Base-by-base conservation (phyloP, 2,888 invertebrate species). In the Apamea crenata region DNA sequence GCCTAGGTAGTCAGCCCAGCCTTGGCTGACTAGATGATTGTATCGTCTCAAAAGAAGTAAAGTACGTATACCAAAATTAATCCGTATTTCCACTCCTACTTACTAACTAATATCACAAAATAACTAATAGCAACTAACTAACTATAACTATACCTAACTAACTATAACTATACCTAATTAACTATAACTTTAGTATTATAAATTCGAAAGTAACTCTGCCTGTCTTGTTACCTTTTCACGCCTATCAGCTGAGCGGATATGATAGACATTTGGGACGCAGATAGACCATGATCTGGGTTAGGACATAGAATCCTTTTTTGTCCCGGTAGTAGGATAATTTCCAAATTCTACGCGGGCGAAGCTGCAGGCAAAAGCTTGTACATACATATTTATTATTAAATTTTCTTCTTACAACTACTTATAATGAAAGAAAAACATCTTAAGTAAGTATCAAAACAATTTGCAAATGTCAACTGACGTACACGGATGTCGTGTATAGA, bases 391-490 rank as follows among this genome's bases (percentile, higher is more conserved):
- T 61, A 6, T 36, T 61, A 76, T 47, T 21, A 25, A 32, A 47
- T 61, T 50, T 21, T 47, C 74, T 18, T 40, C 40, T 32, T 14
- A 82, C 21, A 44, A 7, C 14, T 44, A 32, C 61, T 36, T 59
- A 59, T 75, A 61, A 44, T 53, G 12, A 79, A 71, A 79, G 32
- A 56, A 36, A 80, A 68, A 50, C 47, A 40, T n/a, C 25, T 5
- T 16, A 65, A 65, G 36, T 69, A 21, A 44, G 40, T n/a, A 29
- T 21, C 10, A 12, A 44, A 85, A 59, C 53, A 59, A 72, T 82
- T 66, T 73, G 44, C 50, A 44, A 66, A 81, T 56, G 44, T 70
- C 82, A 85, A 82, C 85, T 81, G 50, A 73, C 32, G 36, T 74
- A 81, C 65, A 53, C 29, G 36, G 59, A 81, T 81, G 74, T 59